phyloP scores from a whole-genome alignment of 92 coral and sea anemone genomes.

The Actinernus sp. region DNA sequence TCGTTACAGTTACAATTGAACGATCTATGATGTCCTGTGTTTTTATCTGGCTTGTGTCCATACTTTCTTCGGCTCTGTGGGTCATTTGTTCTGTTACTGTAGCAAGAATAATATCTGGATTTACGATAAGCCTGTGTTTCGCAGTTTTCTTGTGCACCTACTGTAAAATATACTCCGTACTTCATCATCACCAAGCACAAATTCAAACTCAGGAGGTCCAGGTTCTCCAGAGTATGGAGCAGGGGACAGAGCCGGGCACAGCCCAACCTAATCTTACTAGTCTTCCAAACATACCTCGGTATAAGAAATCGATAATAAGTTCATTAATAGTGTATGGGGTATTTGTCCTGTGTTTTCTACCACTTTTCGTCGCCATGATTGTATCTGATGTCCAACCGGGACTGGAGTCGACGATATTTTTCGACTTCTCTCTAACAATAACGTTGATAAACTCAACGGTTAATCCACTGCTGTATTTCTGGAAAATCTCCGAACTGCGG shows the following conservation, averaged over 20 bases:
- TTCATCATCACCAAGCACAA: neutral
- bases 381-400: neutral
- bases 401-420: neutral
- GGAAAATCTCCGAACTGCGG: neutral
- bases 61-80: neutral
- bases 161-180: neutral
- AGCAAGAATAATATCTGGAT: neutral
- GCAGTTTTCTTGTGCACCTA: neutral
- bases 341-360: neutral
- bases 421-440: neutral
- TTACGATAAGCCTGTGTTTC: neutral
- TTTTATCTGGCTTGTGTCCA: neutral
- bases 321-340: neutral
- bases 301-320: neutral
- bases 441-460: neutral
- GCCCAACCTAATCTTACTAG: too few species aligned
- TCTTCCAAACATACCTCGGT: neutral
- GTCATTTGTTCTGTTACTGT: neutral
- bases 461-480: neutral
- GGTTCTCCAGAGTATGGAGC: too few species aligned
- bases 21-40: neutral
- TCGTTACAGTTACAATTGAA: neutral
- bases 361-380: neutral
- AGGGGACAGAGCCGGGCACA: too few species aligned
- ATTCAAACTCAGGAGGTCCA: neutral